These are phyloP conservation scores for Emydoidea blandingii DNA, from an alignment of 2,797 vertebrate species.

Conservation along the genomic window DNA sequence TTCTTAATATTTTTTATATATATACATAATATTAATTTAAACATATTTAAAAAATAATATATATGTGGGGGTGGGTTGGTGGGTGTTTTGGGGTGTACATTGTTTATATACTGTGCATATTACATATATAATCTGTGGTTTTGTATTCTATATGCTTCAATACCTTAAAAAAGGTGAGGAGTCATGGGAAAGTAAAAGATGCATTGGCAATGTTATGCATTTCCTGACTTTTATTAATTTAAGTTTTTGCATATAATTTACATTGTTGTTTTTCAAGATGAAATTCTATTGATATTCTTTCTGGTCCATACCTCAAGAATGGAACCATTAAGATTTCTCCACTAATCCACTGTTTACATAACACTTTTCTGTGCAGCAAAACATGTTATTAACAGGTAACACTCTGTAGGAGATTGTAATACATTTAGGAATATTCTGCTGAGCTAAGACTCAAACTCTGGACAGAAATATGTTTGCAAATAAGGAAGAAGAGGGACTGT, in stretches of 20 bases:
- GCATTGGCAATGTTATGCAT: not conserved
- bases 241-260: slow-evolving; percentile 10
- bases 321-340: not conserved
- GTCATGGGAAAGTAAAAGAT: not conserved
- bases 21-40: no score
- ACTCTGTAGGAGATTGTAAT: slow-evolving; percentile 7
- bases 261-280: not conserved
- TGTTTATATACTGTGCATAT: fast-evolving
- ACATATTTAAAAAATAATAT: not conserved
- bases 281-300: not conserved
- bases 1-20: not conserved
- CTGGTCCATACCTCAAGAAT: not conserved
- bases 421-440: slow-evolving; percentile 8
- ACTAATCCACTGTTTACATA: not conserved
- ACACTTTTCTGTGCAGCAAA: not conserved
- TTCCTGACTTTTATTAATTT: not conserved
- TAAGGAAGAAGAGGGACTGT: slow-evolving; percentile 3
- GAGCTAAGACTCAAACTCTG: not conserved
- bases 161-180: not conserved
- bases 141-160: not conserved
- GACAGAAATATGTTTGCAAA: slow-evolving; percentile 20
- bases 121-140: not conserved
- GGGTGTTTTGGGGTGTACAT: not conserved
- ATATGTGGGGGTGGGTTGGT: not conserved
- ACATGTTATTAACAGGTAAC: slow-evolving; percentile 12